These are phyloP conservation scores for Plemyria rubiginata DNA, from an alignment of 2,888 invertebrate genomes.

Conservation along the genomic window DNA sequence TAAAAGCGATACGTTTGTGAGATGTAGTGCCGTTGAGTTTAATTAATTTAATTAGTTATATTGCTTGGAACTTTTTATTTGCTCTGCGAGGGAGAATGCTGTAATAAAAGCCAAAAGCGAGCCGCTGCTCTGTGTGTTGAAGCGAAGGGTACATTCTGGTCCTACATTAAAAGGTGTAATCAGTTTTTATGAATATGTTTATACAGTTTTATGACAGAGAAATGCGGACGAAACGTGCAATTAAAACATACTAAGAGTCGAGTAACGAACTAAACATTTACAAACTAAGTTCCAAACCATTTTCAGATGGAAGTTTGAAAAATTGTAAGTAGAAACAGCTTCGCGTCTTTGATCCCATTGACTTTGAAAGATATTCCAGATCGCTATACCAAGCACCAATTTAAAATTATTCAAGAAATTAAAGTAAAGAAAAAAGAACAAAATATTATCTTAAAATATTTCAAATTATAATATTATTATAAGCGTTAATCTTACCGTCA, in stretches of 20 bases:
- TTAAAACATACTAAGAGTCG: not conserved
- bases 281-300: not conserved
- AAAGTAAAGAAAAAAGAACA: too few relatives aligned
- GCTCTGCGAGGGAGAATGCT: conserved; percentile 18
- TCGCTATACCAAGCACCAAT: too few relatives aligned
- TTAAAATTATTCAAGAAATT: too few relatives aligned
- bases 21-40: conserved; percentile 51
- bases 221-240: not conserved
- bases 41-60: conserved; percentile 64
- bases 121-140: conserved; percentile 20
- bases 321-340: too few relatives aligned
- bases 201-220: not conserved
- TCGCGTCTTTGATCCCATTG: too few relatives aligned
- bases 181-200: conserved; percentile 5
- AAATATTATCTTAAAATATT: too few relatives aligned
- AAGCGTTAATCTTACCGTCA: not conserved
- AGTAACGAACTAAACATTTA: not conserved
- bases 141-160: conserved; percentile 19
- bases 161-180: conserved; percentile 13
- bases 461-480: too few relatives aligned
- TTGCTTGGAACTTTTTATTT: conserved; percentile 36
- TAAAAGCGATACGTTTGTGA: conserved; percentile 56
- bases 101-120: conserved; percentile 23
- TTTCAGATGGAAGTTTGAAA: not conserved
- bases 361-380: too few relatives aligned